phyloP scores from a whole-genome alignment of 1,140 invertebrate species.

The Cydia fagiglandana region DNA sequence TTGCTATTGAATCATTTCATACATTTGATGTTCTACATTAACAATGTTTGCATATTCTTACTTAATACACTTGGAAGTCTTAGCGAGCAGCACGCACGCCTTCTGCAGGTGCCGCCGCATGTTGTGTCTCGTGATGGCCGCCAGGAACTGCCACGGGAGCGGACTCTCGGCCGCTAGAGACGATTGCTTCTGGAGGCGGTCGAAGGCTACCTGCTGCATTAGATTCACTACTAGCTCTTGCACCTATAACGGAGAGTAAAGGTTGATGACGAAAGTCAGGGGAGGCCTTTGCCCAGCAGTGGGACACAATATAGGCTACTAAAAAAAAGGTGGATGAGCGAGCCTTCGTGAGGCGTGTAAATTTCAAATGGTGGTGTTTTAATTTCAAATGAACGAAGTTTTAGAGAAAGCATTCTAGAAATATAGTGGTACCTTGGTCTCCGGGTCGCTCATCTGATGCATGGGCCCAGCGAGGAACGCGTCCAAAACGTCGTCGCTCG shows the following conservation, averaged over 20 bases:
- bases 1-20: no score
- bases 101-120: conserved; percentile 70
- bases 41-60: conserved; percentile 35
- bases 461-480: conserved; percentile 70
- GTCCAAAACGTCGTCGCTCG: conserved; percentile 49
- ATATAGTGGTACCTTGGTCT: conserved; percentile 54
- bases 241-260: conserved; percentile 51
- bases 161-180: conserved; percentile 38
- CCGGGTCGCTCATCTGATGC: conserved; percentile 72
- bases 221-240: conserved; percentile 67
- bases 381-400: no score
- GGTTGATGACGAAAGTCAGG: no score
- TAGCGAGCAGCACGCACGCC: conserved; percentile 59
- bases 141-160: conserved; percentile 68
- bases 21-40: neutral
- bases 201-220: conserved; percentile 58
- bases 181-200: conserved; percentile 48
- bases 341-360: no score
- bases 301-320: no score
- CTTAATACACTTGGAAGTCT: conserved; percentile 58
- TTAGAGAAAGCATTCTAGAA: no score
- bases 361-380: no score
- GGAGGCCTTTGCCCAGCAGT: no score
- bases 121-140: conserved; percentile 59
- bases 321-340: no score